Evolutionary conservation across 2,113 vertebrate genomes (phyloP).

Genomic region (Burhinus oedicnemus): DNA sequence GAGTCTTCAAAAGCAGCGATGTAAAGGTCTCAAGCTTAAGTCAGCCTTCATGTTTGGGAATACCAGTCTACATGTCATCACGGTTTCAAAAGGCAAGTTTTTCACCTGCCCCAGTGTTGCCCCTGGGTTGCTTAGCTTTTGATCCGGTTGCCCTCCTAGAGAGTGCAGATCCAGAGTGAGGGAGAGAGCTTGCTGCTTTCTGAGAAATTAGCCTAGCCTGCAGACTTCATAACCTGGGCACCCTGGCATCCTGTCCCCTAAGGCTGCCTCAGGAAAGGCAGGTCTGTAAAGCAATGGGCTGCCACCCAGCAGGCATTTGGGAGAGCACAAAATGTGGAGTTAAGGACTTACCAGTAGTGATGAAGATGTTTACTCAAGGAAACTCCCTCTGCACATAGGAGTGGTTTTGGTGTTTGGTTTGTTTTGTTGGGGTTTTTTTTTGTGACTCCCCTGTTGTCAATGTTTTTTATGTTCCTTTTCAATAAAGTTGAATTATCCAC

Average conservation of each 20-base stretch:
- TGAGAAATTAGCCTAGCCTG: background rate
- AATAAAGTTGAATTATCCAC: background rate
- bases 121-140: background rate
- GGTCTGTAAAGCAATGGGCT: background rate
- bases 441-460: background rate
- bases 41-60: background rate
- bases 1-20: background rate
- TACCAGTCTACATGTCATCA: background rate
- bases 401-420: background rate
- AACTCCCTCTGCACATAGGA: background rate
- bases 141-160: background rate
- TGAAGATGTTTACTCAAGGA: background rate
- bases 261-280: background rate
- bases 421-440: background rate
- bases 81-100: background rate
- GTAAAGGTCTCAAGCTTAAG: background rate
- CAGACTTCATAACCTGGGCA: background rate
- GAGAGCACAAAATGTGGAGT: background rate
- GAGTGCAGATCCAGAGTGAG: background rate
- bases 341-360: background rate
- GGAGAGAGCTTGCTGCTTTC: background rate
- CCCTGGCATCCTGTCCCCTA: background rate
- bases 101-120: background rate
- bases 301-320: background rate
- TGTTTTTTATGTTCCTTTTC: background rate